Conservation (phyloP, 2,888 invertebrate species). For the Liopterus haemorrhoidalis region DNA sequence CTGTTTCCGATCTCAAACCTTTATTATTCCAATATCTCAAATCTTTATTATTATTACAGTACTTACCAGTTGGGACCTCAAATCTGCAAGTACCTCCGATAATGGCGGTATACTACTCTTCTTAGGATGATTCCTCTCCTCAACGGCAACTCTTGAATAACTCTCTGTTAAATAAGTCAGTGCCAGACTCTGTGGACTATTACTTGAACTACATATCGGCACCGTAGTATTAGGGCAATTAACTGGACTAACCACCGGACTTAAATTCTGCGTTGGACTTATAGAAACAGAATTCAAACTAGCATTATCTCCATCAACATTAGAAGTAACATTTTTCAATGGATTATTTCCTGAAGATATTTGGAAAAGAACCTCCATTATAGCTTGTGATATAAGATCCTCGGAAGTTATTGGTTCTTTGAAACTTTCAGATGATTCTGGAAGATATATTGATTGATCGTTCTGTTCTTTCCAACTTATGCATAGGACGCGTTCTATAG, state of each 20-base stretch:
- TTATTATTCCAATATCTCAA: no score
- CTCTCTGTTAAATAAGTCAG: slow-evolving; percentile 54
- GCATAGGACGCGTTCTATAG: slow-evolving; percentile 64
- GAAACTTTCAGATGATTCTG: slow-evolving; percentile 44
- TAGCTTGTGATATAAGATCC: slow-evolving; percentile 58
- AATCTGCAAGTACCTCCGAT: slow-evolving; percentile 57
- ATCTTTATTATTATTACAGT: slow-evolving; percentile 56
- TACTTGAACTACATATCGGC: slow-evolving; percentile 25
- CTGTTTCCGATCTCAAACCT: no score
- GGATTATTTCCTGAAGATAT: slow-evolving; percentile 42
- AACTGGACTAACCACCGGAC: slow-evolving; percentile 42
- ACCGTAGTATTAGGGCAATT: slow-evolving; percentile 39
- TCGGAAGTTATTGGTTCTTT: slow-evolving; percentile 49
- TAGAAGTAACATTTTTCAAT: slow-evolving; percentile 37
- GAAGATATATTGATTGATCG: slow-evolving; percentile 47
- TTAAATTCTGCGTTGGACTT: slow-evolving; percentile 44
- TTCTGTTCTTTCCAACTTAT: slow-evolving; percentile 58
- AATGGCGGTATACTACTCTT: slow-evolving; percentile 68
- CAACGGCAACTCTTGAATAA: slow-evolving; percentile 65
- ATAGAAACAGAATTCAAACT: slow-evolving; percentile 41
- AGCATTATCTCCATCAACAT: slow-evolving; percentile 43
- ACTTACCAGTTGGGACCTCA: slow-evolving; percentile 52
- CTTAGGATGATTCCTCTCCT: slow-evolving; percentile 71
- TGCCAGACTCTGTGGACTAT: slow-evolving; percentile 36
- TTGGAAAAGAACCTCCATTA: slow-evolving; percentile 58